phyloP scores from a whole-genome alignment of 1,140 invertebrate species.

The Drosophila varians region DNA sequence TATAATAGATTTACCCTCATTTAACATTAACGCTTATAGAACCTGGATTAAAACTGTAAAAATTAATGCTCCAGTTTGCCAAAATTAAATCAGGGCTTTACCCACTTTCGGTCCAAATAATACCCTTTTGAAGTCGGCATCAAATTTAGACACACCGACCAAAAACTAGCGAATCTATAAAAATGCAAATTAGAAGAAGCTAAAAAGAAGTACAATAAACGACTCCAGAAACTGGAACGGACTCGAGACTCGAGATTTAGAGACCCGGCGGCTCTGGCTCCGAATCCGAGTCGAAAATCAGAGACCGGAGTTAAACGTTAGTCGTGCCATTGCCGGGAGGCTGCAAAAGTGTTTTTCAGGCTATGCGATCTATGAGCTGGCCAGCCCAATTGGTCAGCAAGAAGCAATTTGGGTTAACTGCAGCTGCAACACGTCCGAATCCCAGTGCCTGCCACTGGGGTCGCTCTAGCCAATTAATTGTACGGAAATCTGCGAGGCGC shows the following conservation, averaged over 20 bases:
- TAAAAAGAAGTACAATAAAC: slow-evolving; percentile 21
- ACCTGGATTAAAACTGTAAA: neutral
- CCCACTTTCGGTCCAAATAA: slow-evolving; percentile 13
- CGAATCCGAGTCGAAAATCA: slow-evolving; percentile 6
- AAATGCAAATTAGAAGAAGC: slow-evolving; percentile 61
- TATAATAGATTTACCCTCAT: neutral
- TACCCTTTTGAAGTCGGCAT: neutral
- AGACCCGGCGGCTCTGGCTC: slow-evolving; percentile 1
- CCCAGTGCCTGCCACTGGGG: slow-evolving; percentile 9
- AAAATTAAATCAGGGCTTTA: neutral
- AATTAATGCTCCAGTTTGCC: neutral
- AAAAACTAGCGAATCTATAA: slow-evolving; percentile 25
- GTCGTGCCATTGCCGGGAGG: slow-evolving; percentile 62
- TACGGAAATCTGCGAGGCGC: slow-evolving; percentile 56
- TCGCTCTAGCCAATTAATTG: slow-evolving; percentile 56
- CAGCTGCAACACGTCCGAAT: slow-evolving; percentile 49
- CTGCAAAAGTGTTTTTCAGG: slow-evolving; percentile 6
- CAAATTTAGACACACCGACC: slow-evolving; percentile 1
- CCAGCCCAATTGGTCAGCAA: slow-evolving; percentile 48
- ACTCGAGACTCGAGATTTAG: slow-evolving; percentile 7
- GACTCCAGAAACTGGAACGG: slow-evolving; percentile 53
- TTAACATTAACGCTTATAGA: too few species aligned
- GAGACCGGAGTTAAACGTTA: slow-evolving; percentile 44
- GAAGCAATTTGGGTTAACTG: slow-evolving; percentile 76
- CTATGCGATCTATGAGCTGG: slow-evolving; percentile 40